A percentile compares a stretch with the other conserved stretches of the same genome.
These are phyloP conservation scores for Monopterus albus DNA, from an alignment of 2,113 vertebrate species.

Conservation along the genomic window DNA sequence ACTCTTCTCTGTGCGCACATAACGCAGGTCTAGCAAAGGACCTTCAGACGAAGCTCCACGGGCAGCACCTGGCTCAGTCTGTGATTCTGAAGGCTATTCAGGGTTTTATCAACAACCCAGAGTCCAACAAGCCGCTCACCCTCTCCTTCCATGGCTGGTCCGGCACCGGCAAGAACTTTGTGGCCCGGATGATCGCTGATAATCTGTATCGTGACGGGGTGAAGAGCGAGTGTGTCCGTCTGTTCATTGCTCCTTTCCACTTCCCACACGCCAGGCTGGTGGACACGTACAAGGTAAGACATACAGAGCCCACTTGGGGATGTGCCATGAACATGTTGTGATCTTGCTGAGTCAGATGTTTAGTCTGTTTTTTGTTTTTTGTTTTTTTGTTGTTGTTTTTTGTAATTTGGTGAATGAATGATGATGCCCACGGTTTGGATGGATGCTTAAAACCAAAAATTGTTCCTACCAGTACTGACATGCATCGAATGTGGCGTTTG, in stretches of 20 bases:
- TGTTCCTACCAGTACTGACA: background rate
- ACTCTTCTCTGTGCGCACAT: background rate
- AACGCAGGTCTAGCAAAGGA: slow-evolving; percentile 87
- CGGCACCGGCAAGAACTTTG: slow-evolving; percentile 96
- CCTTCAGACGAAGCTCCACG: slow-evolving; percentile 86
- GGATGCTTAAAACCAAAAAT: slow-evolving; percentile 31
- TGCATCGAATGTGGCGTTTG: slow-evolving; percentile 8
- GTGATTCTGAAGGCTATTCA: slow-evolving; percentile 84
- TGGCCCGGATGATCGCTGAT: slow-evolving; percentile 88
- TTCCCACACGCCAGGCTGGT: slow-evolving; percentile 88
- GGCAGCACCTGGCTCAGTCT: slow-evolving; percentile 90
- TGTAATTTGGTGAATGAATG: slow-evolving; percentile 10
- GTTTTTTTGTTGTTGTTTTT: too few species aligned
- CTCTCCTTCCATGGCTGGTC: slow-evolving; percentile 98
- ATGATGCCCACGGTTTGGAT: background rate
- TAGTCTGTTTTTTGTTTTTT: slow-evolving; percentile 36
- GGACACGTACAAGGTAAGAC: slow-evolving; percentile 91
- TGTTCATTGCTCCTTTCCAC: slow-evolving; percentile 91
- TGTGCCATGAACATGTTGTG: slow-evolving; percentile 17
- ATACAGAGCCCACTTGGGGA: background rate
- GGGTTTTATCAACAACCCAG: slow-evolving; percentile 84
- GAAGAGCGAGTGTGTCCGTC: slow-evolving; percentile 88
- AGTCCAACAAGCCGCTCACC: slow-evolving; percentile 85
- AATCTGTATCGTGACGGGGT: slow-evolving; percentile 91
- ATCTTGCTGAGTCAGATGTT: background rate